These are phyloP conservation scores for Pionites leucogaster DNA, from an alignment of 2,113 vertebrate genomes.

Conservation along the genomic window DNA sequence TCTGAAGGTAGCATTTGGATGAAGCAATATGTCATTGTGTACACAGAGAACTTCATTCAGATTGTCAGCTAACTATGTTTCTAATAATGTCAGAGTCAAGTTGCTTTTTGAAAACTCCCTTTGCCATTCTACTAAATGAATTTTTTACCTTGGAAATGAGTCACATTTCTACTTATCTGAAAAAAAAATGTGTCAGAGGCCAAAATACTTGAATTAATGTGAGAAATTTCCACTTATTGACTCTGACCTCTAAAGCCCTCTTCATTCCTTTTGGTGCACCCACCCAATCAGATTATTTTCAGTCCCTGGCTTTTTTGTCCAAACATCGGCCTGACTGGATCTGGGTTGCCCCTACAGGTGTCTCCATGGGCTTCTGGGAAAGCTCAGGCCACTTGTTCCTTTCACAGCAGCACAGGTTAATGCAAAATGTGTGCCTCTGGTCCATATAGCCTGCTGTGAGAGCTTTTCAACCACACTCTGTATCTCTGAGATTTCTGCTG, in stretches of 20 bases:
- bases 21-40: neutral
- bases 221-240: neutral
- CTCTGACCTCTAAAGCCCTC: neutral
- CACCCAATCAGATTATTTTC: slow-evolving; percentile 1
- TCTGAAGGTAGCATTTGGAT: neutral
- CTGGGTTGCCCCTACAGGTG: neutral
- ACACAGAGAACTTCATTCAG: neutral
- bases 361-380: neutral
- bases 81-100: neutral
- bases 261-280: neutral
- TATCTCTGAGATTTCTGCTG: neutral
- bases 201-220: slow-evolving; percentile 15
- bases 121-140: neutral
- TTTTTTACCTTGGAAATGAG: slow-evolving; percentile 14
- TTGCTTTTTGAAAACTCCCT: neutral
- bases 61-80: neutral
- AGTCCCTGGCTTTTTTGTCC: neutral
- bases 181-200: neutral
- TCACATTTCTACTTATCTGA: slow-evolving; percentile 32
- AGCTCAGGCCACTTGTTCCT: neutral
- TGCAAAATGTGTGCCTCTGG: neutral
- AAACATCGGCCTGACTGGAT: neutral
- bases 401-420: neutral
- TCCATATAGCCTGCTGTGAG: neutral
- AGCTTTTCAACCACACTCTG: neutral